Conservation (phyloP, 2,888 invertebrate species). For the Apamea crenata region DNA sequence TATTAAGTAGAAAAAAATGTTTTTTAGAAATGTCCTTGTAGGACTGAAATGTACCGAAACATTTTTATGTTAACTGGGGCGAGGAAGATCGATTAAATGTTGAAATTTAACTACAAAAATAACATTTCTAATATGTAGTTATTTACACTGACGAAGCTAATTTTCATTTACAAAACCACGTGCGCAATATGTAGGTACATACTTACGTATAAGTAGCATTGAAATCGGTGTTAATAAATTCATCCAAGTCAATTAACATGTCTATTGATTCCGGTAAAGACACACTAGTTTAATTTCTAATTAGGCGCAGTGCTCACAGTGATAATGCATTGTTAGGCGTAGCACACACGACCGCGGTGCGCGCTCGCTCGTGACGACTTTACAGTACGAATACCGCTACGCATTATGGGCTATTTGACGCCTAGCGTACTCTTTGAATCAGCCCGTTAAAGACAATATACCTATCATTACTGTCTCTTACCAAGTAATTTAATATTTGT, state of each 20-base stretch:
- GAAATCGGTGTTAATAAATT: conserved; percentile 23
- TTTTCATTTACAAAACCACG: conserved; percentile 5
- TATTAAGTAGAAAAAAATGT: background rate
- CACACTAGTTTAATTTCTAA: conserved; percentile 48
- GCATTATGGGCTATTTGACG: conserved; percentile 72
- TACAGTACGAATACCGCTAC: conserved; percentile 80
- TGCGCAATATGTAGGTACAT: background rate
- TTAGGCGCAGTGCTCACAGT: conserved; percentile 39
- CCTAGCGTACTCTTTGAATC: conserved; percentile 50
- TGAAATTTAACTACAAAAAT: background rate
- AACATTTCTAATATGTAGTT: background rate
- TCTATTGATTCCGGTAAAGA: conserved; percentile 24
- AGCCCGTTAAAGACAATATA: conserved; percentile 58
- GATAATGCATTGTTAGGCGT: conserved; percentile 48
- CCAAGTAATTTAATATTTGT: conserved; percentile 38
- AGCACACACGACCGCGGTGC: conserved; percentile 69
- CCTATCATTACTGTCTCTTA: conserved; percentile 46
- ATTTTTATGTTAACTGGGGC: conserved; percentile 38
- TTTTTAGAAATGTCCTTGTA: conserved; percentile 14
- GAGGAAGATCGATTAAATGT: conserved; percentile 28
- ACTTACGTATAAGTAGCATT: background rate
- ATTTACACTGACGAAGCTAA: background rate
- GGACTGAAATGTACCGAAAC: conserved; percentile 12
- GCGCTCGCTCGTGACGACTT: conserved; percentile 75
- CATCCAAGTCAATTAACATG: conserved; percentile 25